Conservation (phyloP, 2,113 vertebrate genomes). For the Tachuris rubrigastra region DNA sequence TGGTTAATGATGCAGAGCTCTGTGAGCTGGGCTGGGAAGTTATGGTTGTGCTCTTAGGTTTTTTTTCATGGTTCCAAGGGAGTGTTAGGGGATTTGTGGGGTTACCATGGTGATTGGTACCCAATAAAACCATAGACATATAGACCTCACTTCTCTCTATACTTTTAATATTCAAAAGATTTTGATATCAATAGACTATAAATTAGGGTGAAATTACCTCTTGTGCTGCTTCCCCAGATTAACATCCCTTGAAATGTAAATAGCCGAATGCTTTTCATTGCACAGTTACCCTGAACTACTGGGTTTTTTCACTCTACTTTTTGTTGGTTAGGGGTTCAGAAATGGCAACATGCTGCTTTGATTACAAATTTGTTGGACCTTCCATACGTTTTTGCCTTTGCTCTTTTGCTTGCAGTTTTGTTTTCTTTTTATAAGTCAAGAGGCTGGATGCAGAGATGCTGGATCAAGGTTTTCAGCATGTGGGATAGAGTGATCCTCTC, state of each 20-base stretch:
- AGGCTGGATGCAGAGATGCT: background rate
- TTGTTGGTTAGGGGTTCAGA: background rate
- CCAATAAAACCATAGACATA: background rate
- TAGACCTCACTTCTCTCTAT: background rate
- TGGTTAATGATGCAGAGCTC: conserved; percentile 43
- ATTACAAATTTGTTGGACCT: background rate
- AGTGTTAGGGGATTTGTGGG: background rate
- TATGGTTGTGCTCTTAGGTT: background rate
- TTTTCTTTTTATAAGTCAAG: background rate
- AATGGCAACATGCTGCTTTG: background rate
- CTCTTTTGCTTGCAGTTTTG: background rate
- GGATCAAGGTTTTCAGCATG: background rate
- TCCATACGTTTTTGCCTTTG: background rate
- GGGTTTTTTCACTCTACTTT: background rate
- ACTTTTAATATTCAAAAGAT: background rate
- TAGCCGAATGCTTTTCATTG: background rate
- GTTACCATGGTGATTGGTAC: conserved; percentile 15
- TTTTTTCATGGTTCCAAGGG: background rate
- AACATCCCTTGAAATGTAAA: conserved; percentile 6
- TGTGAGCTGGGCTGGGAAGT: background rate
- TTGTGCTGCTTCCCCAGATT: background rate
- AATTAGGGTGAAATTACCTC: background rate
- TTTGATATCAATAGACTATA: background rate
- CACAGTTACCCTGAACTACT: background rate
- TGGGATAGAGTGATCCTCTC: background rate